Base-by-base conservation (phyloP, 2,113 vertebrate species). In the Caloenas nicobarica region DNA sequence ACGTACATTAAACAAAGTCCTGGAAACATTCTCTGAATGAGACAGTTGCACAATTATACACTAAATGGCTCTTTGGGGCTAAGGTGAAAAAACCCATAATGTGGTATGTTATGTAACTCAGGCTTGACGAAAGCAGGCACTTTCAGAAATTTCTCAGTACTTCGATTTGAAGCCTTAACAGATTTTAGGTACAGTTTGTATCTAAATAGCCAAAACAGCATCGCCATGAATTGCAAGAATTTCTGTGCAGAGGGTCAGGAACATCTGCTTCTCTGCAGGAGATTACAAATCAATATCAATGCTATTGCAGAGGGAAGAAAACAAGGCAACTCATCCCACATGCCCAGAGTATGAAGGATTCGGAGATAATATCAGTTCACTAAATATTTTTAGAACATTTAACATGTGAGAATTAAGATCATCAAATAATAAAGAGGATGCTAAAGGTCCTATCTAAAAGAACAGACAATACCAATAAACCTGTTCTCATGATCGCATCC, bases 241-340 rank as follows among this genome's bases (percentile, higher is more conserved):
- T 76, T 65, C 73, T 61, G 61, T 79, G 56, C 73, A 69, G 51
- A 92, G 71, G 86, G 76, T 82, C 77, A 92, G 16, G 31, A 95
- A 89, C 72, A 92, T 81, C 77, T 88, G 72, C 88, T 91, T 88
- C 88, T 78, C 72, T 74, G 60, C 48, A 88, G 46, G 83, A 83
- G 34, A 78, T 58, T 48, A 40, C 29, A 92, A 44, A 84, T 81
- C 65, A 84, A 1, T 78, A 88, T 51, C 44, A 48, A 8, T 36
- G 57, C 26, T 79, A 42, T 2, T 69, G 65, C 60, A 86, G 21
- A 85, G 9, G 18, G 28, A 77, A 89, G 50, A 86, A 72, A 91
- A 91, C 72, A 87, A 84, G 40, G 15, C 56, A 81, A 79, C 25
- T 86, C 72, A 81, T 54, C 16, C 31, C 31, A 81, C 13, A 12